Evolutionary conservation across 2,797 vertebrate species (phyloP).

Genomic region (Channallabes apus): DNA sequence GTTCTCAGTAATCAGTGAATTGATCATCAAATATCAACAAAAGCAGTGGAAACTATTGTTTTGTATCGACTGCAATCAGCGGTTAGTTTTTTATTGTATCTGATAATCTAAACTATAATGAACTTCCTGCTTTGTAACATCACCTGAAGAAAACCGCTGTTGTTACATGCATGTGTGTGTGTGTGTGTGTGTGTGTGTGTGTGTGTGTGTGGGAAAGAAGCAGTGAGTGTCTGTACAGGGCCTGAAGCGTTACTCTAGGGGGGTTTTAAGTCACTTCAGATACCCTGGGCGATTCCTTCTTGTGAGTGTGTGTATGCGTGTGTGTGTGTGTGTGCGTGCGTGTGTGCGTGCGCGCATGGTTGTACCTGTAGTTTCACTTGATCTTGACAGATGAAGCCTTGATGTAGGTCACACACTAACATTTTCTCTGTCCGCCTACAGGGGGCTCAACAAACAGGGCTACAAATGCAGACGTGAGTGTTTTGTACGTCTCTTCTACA

Average conservation of each 20-base stretch:
- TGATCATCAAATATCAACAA: not conserved
- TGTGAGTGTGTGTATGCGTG: not conserved
- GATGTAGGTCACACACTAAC: conserved; percentile 28
- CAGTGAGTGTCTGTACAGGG: not conserved
- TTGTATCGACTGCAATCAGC: not conserved
- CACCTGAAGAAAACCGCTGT: not conserved
- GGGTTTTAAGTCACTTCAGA: not conserved
- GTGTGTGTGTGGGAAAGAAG: not conserved
- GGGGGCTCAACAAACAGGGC: conserved; percentile 98
- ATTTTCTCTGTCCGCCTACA: conserved; percentile 65
- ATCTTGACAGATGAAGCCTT: conserved; percentile 7
- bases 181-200: too few species aligned
- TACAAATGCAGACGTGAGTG: conserved; percentile 98
- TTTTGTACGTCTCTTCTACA: not conserved
- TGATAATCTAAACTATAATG: not conserved
- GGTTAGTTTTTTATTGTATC: not conserved
- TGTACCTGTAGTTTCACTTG: not conserved
- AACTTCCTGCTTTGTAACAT: not conserved
- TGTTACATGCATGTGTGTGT: not conserved
- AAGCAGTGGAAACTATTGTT: not conserved
- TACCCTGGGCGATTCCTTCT: not conserved
- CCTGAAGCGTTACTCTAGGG: not conserved
- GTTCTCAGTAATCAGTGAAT: not conserved
- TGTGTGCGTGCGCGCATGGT: not conserved
- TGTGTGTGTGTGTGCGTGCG: too few species aligned